Percentiles rank a stretch among this genome's conserved stretches.
Evolutionary conservation across 2,797 vertebrate species (phyloP).

Genomic region (Pangasius mekongensis): DNA sequence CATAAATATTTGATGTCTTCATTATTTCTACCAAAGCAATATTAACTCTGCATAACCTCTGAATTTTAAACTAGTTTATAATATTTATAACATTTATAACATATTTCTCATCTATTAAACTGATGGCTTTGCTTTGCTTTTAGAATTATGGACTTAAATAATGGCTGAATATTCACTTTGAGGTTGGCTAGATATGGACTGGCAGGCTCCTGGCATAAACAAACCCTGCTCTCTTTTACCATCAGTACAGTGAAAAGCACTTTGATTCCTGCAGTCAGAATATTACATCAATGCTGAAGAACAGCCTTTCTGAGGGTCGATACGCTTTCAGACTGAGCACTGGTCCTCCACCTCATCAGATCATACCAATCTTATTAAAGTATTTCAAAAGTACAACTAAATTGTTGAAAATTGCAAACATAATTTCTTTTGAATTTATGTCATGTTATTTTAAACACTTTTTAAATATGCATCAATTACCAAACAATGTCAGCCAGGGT

Average conservation of each 20-base stretch:
- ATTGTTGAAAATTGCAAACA: not conserved
- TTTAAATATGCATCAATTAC: not conserved
- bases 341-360: not conserved
- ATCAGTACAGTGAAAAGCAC: slow-evolving; percentile 5
- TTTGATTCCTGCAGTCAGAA: slow-evolving; percentile 37
- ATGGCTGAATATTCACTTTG: slow-evolving; percentile 50
- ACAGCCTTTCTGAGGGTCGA: slow-evolving; percentile 27
- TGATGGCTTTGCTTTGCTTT: not conserved
- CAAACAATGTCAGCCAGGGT: not conserved
- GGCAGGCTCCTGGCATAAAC: slow-evolving; percentile 43
- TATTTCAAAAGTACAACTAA: not conserved
- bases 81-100: too few relatives aligned
- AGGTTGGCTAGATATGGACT: slow-evolving; percentile 26
- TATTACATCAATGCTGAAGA: slow-evolving; percentile 30
- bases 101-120: not conserved
- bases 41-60: slow-evolving; percentile 8
- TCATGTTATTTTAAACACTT: not conserved
- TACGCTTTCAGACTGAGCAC: slow-evolving; percentile 22
- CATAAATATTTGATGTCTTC: slow-evolving; percentile 1
- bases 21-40: slow-evolving; percentile 2
- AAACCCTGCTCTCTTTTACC: slow-evolving; percentile 41
- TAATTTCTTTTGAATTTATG: not conserved
- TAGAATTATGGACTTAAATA: slow-evolving; percentile 42
- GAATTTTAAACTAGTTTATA: slow-evolving; percentile 12
- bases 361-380: slow-evolving; percentile 1